phyloP scores from a whole-genome alignment of 2,113 vertebrate genomes.

The Embiotoca jacksoni region DNA sequence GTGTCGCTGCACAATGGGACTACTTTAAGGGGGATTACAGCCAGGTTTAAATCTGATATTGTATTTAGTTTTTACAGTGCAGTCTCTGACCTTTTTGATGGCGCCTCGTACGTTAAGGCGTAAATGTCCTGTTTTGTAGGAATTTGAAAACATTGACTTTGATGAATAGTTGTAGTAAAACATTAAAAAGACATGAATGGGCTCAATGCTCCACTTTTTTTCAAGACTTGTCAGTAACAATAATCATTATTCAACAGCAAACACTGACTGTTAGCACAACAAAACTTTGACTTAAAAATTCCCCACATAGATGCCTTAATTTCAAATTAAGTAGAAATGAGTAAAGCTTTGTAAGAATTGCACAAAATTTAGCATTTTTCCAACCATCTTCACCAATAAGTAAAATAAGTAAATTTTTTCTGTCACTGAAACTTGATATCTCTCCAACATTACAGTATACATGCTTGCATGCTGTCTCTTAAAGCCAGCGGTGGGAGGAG shows the following conservation, averaged over 20 bases:
- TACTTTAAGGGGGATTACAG: too few species aligned
- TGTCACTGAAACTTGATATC: background rate
- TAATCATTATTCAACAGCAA: background rate
- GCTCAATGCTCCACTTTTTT: too few species aligned
- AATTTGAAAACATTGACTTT: too few species aligned
- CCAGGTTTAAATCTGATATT: too few species aligned
- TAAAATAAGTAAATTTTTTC: constrained; percentile 2
- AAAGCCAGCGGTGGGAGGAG: constrained; percentile 20
- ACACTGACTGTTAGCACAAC: accelerated
- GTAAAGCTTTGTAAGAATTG: background rate
- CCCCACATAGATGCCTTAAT: background rate
- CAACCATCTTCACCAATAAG: background rate
- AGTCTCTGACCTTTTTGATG: too few species aligned
- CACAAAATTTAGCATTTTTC: background rate
- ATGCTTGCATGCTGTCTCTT: background rate
- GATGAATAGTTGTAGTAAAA: too few species aligned
- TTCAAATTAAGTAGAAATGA: background rate
- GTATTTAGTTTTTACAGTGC: too few species aligned
- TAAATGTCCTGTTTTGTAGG: too few species aligned
- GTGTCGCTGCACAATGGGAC: too few species aligned
- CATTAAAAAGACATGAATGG: too few species aligned
- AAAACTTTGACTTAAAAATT: background rate
- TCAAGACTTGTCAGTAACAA: background rate
- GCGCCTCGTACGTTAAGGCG: too few species aligned
- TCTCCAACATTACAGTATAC: constrained; percentile 8